A percentile compares a stretch with the other conserved stretches of the same genome.
These are phyloP conservation scores for Drosophila grimshawi DNA, from an alignment of 1,140 invertebrate species.

Conservation along the genomic window DNA sequence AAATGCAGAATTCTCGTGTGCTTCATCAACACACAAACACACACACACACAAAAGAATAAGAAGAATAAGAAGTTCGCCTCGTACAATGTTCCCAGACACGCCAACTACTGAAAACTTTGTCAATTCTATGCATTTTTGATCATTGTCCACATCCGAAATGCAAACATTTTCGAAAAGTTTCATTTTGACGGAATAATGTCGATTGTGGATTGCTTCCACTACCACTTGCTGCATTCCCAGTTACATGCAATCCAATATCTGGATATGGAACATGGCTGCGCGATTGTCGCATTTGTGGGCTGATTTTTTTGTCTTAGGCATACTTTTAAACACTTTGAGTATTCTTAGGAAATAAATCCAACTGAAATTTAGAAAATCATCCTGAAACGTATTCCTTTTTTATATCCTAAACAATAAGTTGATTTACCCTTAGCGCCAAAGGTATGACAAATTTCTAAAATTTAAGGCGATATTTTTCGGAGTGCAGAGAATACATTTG, in stretches of 20 bases:
- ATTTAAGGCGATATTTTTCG: no score
- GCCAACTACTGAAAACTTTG: conserved; percentile 50
- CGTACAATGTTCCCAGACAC: conserved; percentile 24
- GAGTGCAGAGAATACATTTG: no score
- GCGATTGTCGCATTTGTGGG: not conserved
- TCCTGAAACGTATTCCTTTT: no score
- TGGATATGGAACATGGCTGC: not conserved
- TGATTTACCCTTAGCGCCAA: no score
- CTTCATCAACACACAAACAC: conserved; percentile 37
- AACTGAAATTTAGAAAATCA: no score
- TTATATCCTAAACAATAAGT: no score
- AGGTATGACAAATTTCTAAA: no score
- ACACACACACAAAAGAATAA: not conserved
- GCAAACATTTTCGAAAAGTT: conserved; percentile 73
- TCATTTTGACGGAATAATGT: conserved; percentile 28
- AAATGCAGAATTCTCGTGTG: conserved; percentile 20
- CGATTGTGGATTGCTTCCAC: conserved; percentile 5
- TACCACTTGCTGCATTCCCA: conserved; percentile 2
- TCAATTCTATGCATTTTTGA: conserved; percentile 78
- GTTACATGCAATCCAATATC: not conserved
- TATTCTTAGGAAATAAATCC: no score
- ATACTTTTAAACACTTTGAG: not conserved
- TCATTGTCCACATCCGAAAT: conserved; percentile 69
- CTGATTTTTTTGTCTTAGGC: not conserved
- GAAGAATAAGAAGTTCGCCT: conserved; percentile 36